A percentile compares a stretch with the other conserved stretches of the same genome.
phyloP scores from a whole-genome alignment of 2,888 invertebrate species.

The Cremastobaeus sp. region DNA sequence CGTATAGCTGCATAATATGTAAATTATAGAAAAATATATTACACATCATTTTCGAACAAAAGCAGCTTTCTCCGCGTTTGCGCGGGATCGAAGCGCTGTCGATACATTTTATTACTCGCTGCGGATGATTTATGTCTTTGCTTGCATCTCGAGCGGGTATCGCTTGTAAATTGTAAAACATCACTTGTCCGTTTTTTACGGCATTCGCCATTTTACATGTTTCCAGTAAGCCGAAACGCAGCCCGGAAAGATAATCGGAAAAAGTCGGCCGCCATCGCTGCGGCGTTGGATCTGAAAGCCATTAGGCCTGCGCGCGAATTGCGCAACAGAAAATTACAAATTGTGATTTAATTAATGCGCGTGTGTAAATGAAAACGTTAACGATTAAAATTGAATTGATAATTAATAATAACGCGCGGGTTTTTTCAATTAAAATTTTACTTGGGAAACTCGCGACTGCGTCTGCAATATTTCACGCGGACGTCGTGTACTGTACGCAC shows the following conservation, averaged over 20 bases:
- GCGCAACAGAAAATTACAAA: background rate
- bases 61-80: constrained; percentile 56
- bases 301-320: constrained; percentile 22
- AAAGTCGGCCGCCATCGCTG: too few species aligned
- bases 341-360: constrained; percentile 16
- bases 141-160: constrained; percentile 44
- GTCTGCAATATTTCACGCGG: constrained; percentile 48
- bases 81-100: constrained; percentile 37
- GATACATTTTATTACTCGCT: constrained; percentile 56
- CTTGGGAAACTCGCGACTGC: constrained; percentile 34
- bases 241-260: too few species aligned
- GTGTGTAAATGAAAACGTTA: constrained; percentile 43
- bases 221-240: constrained; percentile 25
- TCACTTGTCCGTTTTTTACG: too few species aligned
- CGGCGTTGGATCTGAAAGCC: too few species aligned
- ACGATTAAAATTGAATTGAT: constrained; percentile 42
- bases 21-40: constrained; percentile 56
- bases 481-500: constrained; percentile 45
- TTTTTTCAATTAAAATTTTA: constrained; percentile 39
- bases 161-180: constrained; percentile 51
- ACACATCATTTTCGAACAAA: constrained; percentile 54
- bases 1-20: constrained; percentile 38
- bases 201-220: constrained; percentile 24
- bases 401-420: constrained; percentile 38
- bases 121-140: constrained; percentile 52